These are phyloP conservation scores for Alcedo atthis DNA, from an alignment of 2,797 vertebrate species.

Conservation along the genomic window DNA sequence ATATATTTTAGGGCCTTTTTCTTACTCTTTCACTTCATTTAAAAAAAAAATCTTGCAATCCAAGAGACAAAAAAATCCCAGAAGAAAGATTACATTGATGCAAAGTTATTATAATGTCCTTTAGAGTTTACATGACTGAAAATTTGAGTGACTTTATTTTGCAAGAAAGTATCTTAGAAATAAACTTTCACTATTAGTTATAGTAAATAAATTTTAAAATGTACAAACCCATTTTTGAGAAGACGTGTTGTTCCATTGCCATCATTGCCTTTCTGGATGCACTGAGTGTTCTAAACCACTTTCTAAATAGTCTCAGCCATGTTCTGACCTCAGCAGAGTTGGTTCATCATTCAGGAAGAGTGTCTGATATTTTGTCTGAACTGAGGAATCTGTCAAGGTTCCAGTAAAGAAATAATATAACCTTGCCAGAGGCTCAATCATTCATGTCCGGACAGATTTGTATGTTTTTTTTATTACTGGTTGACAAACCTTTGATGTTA, in stretches of 20 bases:
- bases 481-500: neutral
- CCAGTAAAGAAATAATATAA: neutral
- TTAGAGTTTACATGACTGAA: neutral
- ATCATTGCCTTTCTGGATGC: neutral
- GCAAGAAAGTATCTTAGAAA: neutral
- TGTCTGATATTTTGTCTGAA: slow-evolving; percentile 12
- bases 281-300: neutral
- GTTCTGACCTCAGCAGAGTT: neutral
- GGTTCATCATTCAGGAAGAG: neutral
- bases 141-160: neutral
- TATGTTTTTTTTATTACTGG: neutral
- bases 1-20: neutral
- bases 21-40: neutral
- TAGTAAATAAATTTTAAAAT: neutral
- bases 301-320: neutral
- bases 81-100: neutral
- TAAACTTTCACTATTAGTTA: neutral
- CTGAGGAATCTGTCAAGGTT: neutral
- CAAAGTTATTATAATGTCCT: neutral
- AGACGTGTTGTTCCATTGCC: neutral
- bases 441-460: slow-evolving; percentile 8
- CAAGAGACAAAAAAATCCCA: neutral
- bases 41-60: neutral
- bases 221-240: neutral
- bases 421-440: neutral